Evolutionary conservation across 2,113 vertebrate genomes (phyloP).

Genomic region (Nansenia antarctica): DNA sequence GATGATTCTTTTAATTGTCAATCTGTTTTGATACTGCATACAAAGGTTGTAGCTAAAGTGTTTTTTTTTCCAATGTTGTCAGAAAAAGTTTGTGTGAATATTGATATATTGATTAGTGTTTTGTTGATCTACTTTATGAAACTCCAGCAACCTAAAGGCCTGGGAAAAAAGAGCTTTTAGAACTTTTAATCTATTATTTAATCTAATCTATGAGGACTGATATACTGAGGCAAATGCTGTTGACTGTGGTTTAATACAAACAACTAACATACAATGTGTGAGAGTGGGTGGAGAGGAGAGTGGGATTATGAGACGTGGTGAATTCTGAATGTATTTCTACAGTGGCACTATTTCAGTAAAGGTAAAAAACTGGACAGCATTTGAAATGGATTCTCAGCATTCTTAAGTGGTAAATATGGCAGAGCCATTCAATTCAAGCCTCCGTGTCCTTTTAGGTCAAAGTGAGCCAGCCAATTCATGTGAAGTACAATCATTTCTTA

Average conservation of each 20-base stretch:
- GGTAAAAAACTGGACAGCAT: not conserved
- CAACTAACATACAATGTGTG: not conserved
- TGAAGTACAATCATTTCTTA: slow-evolving; percentile 76
- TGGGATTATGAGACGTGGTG: not conserved
- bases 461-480: slow-evolving; percentile 48
- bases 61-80: not conserved
- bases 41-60: not conserved
- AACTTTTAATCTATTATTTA: not conserved
- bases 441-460: slow-evolving; percentile 56
- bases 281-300: not conserved
- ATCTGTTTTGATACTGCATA: not conserved
- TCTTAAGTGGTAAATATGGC: slow-evolving; percentile 1
- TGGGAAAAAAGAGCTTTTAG: not conserved
- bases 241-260: not conserved
- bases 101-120: not conserved
- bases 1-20: not conserved
- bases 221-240: not conserved
- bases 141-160: not conserved
- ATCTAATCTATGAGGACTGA: too few relatives aligned
- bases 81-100: not conserved
- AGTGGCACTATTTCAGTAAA: not conserved
- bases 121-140: not conserved
- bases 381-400: not conserved
- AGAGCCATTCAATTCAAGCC: slow-evolving; percentile 28
- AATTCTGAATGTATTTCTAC: not conserved